Percentiles rank a stretch among this genome's conserved stretches.
Evolutionary conservation across 2,797 vertebrate species (phyloP).

Genomic region (Alauda arvensis): DNA sequence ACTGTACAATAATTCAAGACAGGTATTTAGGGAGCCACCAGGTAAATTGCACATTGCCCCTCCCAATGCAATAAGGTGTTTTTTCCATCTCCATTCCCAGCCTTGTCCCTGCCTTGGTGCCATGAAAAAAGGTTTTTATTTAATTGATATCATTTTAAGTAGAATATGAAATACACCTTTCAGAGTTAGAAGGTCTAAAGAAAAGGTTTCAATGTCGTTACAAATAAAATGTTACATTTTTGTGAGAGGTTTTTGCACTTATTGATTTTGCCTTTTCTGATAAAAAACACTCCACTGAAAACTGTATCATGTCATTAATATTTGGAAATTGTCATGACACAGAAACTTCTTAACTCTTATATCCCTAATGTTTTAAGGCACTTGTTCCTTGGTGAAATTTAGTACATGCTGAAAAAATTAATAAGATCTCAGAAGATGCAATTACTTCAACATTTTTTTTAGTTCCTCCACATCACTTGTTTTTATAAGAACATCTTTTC

Average conservation of each 20-base stretch:
- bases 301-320: not conserved
- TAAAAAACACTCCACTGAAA: not conserved
- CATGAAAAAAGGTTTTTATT: not conserved
- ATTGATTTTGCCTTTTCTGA: not conserved
- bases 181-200: not conserved
- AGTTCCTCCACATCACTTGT: not conserved
- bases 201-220: not conserved
- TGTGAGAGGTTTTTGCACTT: not conserved
- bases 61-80: not conserved
- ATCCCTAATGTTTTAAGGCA: not conserved
- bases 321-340: not conserved
- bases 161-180: not conserved
- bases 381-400: not conserved
- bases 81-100: not conserved
- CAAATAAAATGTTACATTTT: not conserved
- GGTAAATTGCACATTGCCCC: not conserved
- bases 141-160: not conserved
- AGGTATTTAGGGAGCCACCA: not conserved
- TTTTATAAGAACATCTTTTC: not conserved
- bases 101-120: accelerated
- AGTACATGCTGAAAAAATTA: not conserved
- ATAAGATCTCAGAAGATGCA: not conserved
- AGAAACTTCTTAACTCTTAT: not conserved
- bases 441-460: not conserved
- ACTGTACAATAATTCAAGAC: not conserved